Evolutionary conservation across 2,888 invertebrate species (phyloP).

Genomic region (Copidosoma aretas): DNA sequence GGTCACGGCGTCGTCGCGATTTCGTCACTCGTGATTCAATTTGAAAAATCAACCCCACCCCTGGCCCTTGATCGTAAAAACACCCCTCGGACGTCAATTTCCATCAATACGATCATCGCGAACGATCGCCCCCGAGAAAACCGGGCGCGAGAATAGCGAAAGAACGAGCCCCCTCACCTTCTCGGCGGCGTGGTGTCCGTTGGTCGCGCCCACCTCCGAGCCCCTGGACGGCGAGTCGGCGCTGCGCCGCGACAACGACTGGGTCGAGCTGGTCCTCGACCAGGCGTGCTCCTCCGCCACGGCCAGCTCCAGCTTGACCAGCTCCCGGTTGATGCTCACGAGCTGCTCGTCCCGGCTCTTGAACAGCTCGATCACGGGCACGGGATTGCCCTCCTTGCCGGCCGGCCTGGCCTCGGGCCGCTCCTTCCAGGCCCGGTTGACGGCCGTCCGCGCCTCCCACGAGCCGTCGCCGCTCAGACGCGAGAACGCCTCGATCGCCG

Average conservation of each 20-base stretch:
- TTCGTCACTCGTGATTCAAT: background rate
- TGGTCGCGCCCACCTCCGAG: slow-evolving; percentile 11
- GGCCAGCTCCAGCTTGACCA: slow-evolving; percentile 70
- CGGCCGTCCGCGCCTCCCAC: slow-evolving; percentile 82
- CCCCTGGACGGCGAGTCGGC: slow-evolving; percentile 44
- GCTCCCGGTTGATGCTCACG: slow-evolving; percentile 69
- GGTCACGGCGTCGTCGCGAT: too few species aligned
- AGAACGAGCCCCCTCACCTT: too few species aligned
- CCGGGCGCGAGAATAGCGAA: too few species aligned
- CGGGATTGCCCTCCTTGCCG: slow-evolving; percentile 71
- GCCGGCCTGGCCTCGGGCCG: slow-evolving; percentile 53
- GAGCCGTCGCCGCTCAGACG: slow-evolving; percentile 68
- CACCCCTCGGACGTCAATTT: slow-evolving; percentile 46
- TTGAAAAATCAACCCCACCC: slow-evolving; percentile 16
- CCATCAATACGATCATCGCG: slow-evolving; percentile 46
- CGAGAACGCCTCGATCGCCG: slow-evolving; percentile 50
- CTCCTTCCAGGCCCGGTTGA: slow-evolving; percentile 76
- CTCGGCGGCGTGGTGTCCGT: background rate
- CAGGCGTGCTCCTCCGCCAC: slow-evolving; percentile 44
- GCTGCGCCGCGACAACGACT: slow-evolving; percentile 50
- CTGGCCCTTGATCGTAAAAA: too few species aligned
- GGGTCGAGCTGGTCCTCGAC: slow-evolving; percentile 50
- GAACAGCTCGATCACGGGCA: slow-evolving; percentile 79
- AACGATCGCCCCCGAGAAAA: too few species aligned
- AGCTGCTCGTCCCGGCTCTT: slow-evolving; percentile 73